Evolutionary conservation across 2,113 vertebrate species (phyloP).

Genomic region (Eubucco bourcierii): DNA sequence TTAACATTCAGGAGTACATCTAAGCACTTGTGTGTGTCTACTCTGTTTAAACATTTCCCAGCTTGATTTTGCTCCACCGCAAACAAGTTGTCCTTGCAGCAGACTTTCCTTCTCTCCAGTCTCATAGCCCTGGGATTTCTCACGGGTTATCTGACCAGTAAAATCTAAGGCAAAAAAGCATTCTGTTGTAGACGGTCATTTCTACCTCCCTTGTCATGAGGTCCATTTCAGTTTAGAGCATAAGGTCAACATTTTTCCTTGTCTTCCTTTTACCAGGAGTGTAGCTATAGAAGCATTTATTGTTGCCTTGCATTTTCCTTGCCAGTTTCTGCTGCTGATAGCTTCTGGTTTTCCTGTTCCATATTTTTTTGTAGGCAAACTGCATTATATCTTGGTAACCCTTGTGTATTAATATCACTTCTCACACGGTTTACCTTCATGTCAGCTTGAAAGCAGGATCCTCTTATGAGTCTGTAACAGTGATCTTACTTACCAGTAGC

Average conservation of each 20-base stretch:
- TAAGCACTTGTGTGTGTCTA: no score
- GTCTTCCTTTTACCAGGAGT: not conserved
- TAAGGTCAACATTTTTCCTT: not conserved
- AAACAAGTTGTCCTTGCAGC: no score
- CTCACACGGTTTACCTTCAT: not conserved
- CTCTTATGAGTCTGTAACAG: not conserved
- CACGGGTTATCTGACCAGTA: no score
- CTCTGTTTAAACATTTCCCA: no score
- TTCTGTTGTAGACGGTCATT: no score
- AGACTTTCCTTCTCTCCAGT: no score
- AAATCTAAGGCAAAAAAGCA: no score
- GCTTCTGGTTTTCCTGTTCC: not conserved
- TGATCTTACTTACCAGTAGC: not conserved
- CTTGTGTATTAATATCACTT: not conserved
- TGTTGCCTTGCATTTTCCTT: not conserved
- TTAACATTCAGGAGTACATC: no score
- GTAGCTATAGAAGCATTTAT: not conserved
- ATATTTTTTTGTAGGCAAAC: not conserved
- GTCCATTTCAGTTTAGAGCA: no score
- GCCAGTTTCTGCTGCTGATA: not conserved
- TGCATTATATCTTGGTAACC: not conserved
- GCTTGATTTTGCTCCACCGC: no score
- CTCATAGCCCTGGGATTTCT: no score
- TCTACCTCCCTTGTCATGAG: no score
- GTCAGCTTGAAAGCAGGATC: not conserved